phyloP scores from a whole-genome alignment of 1,140 invertebrate species.

The Lepidotrigona ventralis region DNA sequence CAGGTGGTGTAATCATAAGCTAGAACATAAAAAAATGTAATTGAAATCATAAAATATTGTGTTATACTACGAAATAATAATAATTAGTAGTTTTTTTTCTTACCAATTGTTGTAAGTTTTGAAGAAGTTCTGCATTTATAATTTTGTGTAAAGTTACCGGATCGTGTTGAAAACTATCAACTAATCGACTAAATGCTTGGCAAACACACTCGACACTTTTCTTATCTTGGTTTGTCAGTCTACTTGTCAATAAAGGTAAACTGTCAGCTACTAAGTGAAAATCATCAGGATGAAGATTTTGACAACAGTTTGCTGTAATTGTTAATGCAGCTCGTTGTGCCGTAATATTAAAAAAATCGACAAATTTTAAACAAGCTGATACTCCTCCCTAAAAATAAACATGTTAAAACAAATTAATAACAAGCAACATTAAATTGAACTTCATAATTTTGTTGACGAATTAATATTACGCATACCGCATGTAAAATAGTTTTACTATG shows the following conservation, averaged over 20 bases:
- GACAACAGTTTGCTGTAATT: conserved; percentile 98
- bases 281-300: conserved; percentile 95
- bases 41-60: neutral
- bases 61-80: neutral
- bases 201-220: conserved; percentile 99
- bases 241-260: conserved; percentile 90
- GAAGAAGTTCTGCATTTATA: conserved; percentile 93
- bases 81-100: conserved; percentile 58
- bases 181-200: conserved; percentile 95
- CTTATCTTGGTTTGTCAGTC: conserved; percentile 97
- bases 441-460: conserved; percentile 10
- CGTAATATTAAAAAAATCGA: conserved; percentile 98
- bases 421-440: neutral
- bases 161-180: conserved; percentile 98
- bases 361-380: conserved; percentile 95
- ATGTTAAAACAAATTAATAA: conserved; percentile 29
- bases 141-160: conserved; percentile 95
- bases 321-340: conserved; percentile 96
- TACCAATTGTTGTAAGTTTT: conserved; percentile 95
- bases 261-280: conserved; percentile 95
- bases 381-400: conserved; percentile 89
- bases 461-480: conserved; percentile 83
- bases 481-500: conserved; percentile 98
- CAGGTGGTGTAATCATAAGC: conserved; percentile 94
- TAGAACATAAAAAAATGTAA: conserved; percentile 71